Conservation (phyloP, 2,113 vertebrate species). For the Rhinichthys klamathensis region DNA sequence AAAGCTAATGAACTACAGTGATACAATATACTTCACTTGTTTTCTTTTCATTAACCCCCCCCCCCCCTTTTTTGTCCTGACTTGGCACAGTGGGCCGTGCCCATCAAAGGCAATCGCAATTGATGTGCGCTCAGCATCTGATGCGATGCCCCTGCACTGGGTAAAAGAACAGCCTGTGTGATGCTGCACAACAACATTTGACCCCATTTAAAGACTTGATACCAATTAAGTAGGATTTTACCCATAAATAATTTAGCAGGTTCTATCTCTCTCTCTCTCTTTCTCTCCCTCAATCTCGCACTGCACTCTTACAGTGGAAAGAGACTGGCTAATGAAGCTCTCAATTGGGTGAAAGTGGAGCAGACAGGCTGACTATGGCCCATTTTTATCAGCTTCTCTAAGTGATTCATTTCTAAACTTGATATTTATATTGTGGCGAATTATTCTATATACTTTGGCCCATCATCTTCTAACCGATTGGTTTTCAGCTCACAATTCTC, state of each 20-base stretch:
- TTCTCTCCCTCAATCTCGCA: slow-evolving; percentile 45
- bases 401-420: slow-evolving; percentile 44
- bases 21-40: slow-evolving; percentile 1
- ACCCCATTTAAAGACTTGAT: slow-evolving; percentile 85
- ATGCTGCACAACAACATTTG: slow-evolving; percentile 77
- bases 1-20: slow-evolving; percentile 37
- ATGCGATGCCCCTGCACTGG: slow-evolving; percentile 49
- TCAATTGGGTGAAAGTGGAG: slow-evolving; percentile 75
- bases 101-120: slow-evolving; percentile 40
- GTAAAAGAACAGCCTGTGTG: slow-evolving; percentile 61
- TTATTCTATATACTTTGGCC: slow-evolving; percentile 46
- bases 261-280: slow-evolving; percentile 44
- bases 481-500: slow-evolving; percentile 39
- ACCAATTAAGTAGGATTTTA: slow-evolving; percentile 80
- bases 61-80: background rate
- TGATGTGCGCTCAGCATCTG: slow-evolving; percentile 44
- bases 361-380: slow-evolving; percentile 75
- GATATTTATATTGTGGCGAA: slow-evolving; percentile 43
- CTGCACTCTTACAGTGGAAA: slow-evolving; percentile 72
- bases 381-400: slow-evolving; percentile 67
- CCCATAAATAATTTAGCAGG: slow-evolving; percentile 79
- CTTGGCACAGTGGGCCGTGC: slow-evolving; percentile 8
- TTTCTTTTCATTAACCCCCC: slow-evolving; percentile 7
- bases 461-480: slow-evolving; percentile 44
- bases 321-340: slow-evolving; percentile 82